Evolutionary conservation across 2,888 invertebrate species (phyloP).

Genomic region (Reticulitermes lucifugus): DNA sequence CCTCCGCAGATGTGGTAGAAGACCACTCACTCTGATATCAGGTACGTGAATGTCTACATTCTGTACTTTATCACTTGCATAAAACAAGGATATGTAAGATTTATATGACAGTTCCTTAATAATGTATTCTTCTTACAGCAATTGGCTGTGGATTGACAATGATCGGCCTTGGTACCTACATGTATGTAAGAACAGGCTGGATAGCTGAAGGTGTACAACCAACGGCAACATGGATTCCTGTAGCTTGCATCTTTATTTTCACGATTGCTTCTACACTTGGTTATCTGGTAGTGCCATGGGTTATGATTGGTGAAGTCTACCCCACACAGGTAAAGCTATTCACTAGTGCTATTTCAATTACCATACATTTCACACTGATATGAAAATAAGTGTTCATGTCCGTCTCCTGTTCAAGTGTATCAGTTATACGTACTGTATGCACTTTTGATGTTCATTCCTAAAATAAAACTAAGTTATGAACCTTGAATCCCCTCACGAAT

Average conservation of each 20-base stretch:
- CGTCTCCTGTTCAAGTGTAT: too few species aligned
- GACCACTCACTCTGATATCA: conserved; percentile 74
- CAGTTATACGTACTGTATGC: too few species aligned
- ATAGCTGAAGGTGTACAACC: conserved; percentile 58
- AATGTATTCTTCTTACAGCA: conserved; percentile 52
- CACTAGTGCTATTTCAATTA: too few species aligned
- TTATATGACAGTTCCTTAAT: neutral
- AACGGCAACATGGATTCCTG: conserved; percentile 71
- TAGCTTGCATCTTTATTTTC: conserved; percentile 71
- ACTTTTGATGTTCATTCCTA: too few species aligned
- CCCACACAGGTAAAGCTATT: conserved; percentile 66
- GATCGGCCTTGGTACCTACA: conserved; percentile 71
- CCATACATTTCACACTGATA: too few species aligned
- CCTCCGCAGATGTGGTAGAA: conserved; percentile 70
- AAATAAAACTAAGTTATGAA: too few species aligned
- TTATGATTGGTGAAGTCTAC: conserved; percentile 81
- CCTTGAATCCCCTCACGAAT: too few species aligned
- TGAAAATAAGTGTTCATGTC: too few species aligned
- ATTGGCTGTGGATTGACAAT: conserved; percentile 74
- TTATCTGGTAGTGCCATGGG: conserved; percentile 77
- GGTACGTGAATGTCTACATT: conserved; percentile 59
- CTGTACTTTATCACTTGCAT: neutral
- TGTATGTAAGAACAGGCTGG: conserved; percentile 70
- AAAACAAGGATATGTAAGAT: neutral
- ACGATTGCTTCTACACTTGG: conserved; percentile 74